Conservation (phyloP, 2,797 vertebrate species). For the Silurus aristotelis region DNA sequence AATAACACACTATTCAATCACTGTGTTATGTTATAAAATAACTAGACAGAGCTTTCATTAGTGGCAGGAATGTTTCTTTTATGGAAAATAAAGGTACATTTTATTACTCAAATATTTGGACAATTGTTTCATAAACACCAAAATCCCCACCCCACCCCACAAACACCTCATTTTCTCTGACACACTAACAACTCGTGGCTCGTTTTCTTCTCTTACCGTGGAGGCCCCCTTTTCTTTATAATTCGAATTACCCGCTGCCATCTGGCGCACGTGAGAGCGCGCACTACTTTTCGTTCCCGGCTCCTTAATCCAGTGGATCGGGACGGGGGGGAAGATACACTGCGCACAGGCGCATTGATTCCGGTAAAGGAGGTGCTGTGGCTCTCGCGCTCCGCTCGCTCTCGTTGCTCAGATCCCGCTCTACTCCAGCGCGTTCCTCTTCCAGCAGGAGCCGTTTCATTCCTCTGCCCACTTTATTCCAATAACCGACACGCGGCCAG, state of each 20-base stretch:
- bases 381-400: constrained; percentile 88
- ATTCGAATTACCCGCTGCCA: constrained; percentile 13
- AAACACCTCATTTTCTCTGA: background rate
- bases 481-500: constrained; percentile 56
- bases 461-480: constrained; percentile 51
- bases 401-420: constrained; percentile 43
- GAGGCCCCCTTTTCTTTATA: background rate
- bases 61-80: background rate
- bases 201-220: background rate
- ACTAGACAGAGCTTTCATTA: background rate
- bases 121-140: background rate
- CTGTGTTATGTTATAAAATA: background rate
- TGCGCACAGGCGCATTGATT: constrained; percentile 84
- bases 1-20: background rate
- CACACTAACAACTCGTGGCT: background rate
- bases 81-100: background rate
- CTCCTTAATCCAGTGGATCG: constrained; percentile 31
- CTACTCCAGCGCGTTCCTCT: background rate
- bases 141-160: background rate
- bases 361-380: constrained; percentile 78
- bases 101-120: background rate
- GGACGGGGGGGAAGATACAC: constrained; percentile 49
- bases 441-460: constrained; percentile 15
- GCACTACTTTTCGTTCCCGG: constrained; percentile 70
- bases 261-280: constrained; percentile 38